Conservation (phyloP, 2,888 invertebrate genomes). For the Plebejus argus region DNA sequence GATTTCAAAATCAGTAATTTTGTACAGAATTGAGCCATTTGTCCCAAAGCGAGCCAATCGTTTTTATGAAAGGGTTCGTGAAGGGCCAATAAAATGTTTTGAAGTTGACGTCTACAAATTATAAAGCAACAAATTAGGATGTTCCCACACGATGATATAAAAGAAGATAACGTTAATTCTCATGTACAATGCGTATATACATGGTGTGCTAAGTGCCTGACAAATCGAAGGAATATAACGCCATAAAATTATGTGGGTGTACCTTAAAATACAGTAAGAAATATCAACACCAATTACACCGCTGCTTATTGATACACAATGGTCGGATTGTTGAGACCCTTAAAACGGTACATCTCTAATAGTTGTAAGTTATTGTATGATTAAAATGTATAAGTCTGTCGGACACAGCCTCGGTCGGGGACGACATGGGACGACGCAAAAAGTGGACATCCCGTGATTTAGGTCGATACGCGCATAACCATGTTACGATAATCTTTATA, state of each 20-base stretch:
- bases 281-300: conserved; percentile 4
- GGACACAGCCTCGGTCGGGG: conserved; percentile 39
- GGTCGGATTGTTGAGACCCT: background rate
- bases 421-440: conserved; percentile 52
- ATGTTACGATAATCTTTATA: conserved; percentile 67
- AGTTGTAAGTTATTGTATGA: conserved; percentile 19
- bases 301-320: background rate
- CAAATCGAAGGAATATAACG: background rate
- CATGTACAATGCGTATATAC: background rate
- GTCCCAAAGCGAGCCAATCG: background rate
- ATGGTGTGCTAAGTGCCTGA: background rate
- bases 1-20: no score
- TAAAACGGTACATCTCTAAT: conserved; percentile 17
- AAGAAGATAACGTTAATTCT: conserved; percentile 1
- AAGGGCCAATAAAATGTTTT: conserved; percentile 41
- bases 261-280: background rate
- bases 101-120: conserved; percentile 17
- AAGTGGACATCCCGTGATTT: conserved; percentile 56
- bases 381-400: conserved; percentile 37
- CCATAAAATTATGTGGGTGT: conserved; percentile 11
- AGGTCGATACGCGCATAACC: conserved; percentile 66
- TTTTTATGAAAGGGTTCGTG: background rate
- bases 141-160: conserved; percentile 12
- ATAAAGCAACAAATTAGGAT: conserved; percentile 18
- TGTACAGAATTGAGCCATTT: no score